Evolutionary conservation across 2,113 vertebrate genomes (phyloP), one percentile per base, ranked within the genome.

Genomic region (Setophaga kirtlandii): DNA sequence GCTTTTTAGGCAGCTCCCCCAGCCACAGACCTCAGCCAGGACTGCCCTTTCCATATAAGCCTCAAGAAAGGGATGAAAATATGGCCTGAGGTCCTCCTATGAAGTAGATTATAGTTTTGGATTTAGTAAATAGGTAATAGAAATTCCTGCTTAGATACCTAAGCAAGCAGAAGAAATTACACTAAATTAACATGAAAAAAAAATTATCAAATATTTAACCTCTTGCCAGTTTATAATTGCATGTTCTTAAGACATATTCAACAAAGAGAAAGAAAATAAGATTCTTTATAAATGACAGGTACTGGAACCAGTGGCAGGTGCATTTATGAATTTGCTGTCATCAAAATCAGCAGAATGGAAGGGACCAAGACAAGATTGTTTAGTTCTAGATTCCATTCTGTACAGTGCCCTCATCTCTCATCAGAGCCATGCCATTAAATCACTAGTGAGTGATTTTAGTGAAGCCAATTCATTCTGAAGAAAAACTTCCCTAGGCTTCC

Each of bases 201-300:
- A 79, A 58, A 60, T 95, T 95, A 90, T 74, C 70, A 85, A 91
- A 89, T 81, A 27, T 89, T 89, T 83, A 75, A 68, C 65, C 55
- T 83, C 91, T 70, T 85, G 33, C 47, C 49, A 95, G 73, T 63
- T 94, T 92, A 79, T 80, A 93, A 94, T 75, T 94, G 67, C 87
- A 92, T 93, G 58, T 52, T 96, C 91, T 93, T 55, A 21, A 46
- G 20, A 46, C 20, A 46, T 46, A 46, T 46, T 46, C 46, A 46
- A 46, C 15, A 69, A 56, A 44, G 59, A 62, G 67, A 50, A 4
- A 65, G n/a, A 77, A 94, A 95, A 87, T 83, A 62, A 92, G 64
- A 35, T 67, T 94, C 53, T 87, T 93, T 87, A 71, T 94, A 93
- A 95, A 85, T 79, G 68, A 89, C 68, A 93, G 69, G 49, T 73